Percentiles rank a stretch among this genome's conserved stretches.
These are phyloP conservation scores for Yasuhikotakia modesta DNA, from an alignment of 2,797 vertebrate species.

Conservation along the genomic window DNA sequence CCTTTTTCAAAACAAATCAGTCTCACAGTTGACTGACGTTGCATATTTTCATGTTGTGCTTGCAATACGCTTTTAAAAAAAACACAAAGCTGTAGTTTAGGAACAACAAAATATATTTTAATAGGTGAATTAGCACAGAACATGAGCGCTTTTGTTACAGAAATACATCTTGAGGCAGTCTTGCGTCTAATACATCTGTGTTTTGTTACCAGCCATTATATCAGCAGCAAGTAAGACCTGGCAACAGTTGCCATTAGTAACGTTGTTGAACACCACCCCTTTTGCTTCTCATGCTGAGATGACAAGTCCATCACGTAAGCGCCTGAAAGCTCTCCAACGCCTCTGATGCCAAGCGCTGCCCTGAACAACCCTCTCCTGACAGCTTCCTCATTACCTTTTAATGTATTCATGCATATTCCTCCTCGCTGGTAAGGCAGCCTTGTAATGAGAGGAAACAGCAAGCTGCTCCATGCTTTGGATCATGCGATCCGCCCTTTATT, in stretches of 20 bases:
- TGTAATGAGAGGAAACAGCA: slow-evolving; percentile 83
- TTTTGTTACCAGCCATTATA: slow-evolving; percentile 57
- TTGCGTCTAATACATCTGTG: slow-evolving; percentile 18
- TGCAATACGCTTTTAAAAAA: not conserved
- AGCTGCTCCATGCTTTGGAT: slow-evolving; percentile 74
- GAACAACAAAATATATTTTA: slow-evolving; percentile 40
- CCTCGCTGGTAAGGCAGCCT: slow-evolving; percentile 81
- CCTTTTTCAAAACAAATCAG: slow-evolving; percentile 35
- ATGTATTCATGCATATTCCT: slow-evolving; percentile 84
- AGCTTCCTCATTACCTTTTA: slow-evolving; percentile 85
- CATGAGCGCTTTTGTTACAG: not conserved
- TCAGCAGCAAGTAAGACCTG: slow-evolving; percentile 68
- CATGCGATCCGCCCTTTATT: slow-evolving; percentile 86
- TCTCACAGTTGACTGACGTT: not conserved
- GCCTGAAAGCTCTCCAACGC: slow-evolving; percentile 74
- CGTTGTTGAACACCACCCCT: slow-evolving; percentile 77
- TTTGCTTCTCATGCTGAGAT: slow-evolving; percentile 75
- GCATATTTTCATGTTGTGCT: not conserved
- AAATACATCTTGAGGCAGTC: not conserved
- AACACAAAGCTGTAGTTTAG: slow-evolving; percentile 15
- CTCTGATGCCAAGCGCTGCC: slow-evolving; percentile 67
- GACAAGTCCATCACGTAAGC: slow-evolving; percentile 73
- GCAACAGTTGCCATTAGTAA: slow-evolving; percentile 81
- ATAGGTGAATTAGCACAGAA: slow-evolving; percentile 3
- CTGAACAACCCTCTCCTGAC: slow-evolving; percentile 78